Conservation (phyloP, 1,140 invertebrate genomes). For the Bradysia coprophila region DNA sequence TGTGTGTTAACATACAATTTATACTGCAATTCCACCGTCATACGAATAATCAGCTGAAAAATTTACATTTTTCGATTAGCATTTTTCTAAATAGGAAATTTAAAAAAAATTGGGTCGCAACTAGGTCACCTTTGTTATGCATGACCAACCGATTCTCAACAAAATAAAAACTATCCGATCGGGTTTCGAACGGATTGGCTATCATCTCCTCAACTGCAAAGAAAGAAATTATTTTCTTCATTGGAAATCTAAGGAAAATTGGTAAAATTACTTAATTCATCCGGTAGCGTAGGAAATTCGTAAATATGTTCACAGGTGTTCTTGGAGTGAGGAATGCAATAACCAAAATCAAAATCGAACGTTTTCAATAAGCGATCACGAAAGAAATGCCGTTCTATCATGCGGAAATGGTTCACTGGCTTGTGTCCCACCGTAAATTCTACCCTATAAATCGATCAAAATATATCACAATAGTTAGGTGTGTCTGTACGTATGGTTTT, state of each 20-base stretch:
- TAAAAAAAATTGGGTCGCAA: too few species aligned
- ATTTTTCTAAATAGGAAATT: too few species aligned
- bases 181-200: conserved; percentile 84
- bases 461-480: neutral
- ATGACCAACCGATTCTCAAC: conserved; percentile 92
- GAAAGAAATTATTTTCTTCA: conserved; percentile 5
- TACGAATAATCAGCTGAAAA: conserved; percentile 24
- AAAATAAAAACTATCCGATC: conserved; percentile 98
- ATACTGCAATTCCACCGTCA: conserved; percentile 12
- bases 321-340: conserved; percentile 92
- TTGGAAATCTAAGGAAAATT: neutral
- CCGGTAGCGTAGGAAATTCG: conserved; percentile 80
- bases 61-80: too few species aligned
- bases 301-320: conserved; percentile 99
- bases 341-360: conserved; percentile 99
- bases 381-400: conserved; percentile 98
- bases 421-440: conserved; percentile 89
- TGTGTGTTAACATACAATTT: too few species aligned
- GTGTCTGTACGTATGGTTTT: neutral
- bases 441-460: conserved; percentile 41
- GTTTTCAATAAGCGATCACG: conserved; percentile 85
- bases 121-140: conserved; percentile 99
- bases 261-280: conserved; percentile 58
- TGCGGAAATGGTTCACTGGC: conserved; percentile 88
- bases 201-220: conserved; percentile 92